Percentiles rank a stretch among this genome's conserved stretches.
Evolutionary conservation across 2,113 vertebrate species (phyloP).

Genomic region (Athene cunicularia): DNA sequence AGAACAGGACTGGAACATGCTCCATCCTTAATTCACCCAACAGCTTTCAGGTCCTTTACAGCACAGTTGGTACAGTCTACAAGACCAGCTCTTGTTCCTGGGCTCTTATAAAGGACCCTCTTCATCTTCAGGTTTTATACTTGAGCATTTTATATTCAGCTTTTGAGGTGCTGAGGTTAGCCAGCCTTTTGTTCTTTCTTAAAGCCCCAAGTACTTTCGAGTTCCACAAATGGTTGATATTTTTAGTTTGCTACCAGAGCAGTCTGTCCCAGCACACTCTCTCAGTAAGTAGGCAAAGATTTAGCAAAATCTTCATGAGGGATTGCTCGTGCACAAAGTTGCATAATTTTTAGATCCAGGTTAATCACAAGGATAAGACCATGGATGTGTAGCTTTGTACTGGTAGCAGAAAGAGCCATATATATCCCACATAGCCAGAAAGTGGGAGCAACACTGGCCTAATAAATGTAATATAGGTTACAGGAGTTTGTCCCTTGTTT

Average conservation of each 20-base stretch:
- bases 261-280: not conserved
- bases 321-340: not conserved
- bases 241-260: not conserved
- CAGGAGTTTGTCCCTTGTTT: not conserved
- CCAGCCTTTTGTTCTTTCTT: constrained; percentile 45
- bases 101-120: constrained; percentile 48
- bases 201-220: not conserved
- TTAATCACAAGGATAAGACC: not conserved
- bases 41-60: constrained; percentile 40
- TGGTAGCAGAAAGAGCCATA: not conserved
- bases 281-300: not conserved
- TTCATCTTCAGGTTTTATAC: constrained; percentile 20
- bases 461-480: not conserved
- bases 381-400: not conserved
- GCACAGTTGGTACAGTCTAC: constrained; percentile 37
- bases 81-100: constrained; percentile 59
- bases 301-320: not conserved
- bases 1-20: constrained; percentile 48
- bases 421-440: not conserved
- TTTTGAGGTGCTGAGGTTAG: not conserved
- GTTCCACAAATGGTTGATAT: not conserved
- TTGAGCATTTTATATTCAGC: not conserved
- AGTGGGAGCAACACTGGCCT: not conserved
- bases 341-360: not conserved
- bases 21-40: constrained; percentile 67